phyloP scores from a whole-genome alignment of 2,113 vertebrate genomes.

The Noturus placidus region DNA sequence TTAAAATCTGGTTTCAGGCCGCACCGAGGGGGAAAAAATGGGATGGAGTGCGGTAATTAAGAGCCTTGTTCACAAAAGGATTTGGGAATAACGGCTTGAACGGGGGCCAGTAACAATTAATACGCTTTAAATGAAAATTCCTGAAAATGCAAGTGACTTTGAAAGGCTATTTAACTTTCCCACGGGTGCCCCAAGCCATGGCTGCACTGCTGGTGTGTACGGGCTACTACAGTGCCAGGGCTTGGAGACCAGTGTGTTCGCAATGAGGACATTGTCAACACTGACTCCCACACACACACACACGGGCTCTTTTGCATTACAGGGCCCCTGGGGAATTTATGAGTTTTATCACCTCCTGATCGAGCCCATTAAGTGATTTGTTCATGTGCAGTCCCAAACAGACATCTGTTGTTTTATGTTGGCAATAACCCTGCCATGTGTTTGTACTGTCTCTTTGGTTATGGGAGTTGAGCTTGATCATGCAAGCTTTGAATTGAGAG shows the following conservation, averaged over 20 bases:
- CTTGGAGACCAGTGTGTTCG: constrained; percentile 82
- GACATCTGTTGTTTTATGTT: constrained; percentile 99
- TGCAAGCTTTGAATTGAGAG: constrained; percentile 85
- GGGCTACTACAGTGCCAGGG: constrained; percentile 49
- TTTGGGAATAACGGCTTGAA: constrained; percentile 68
- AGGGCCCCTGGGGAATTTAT: constrained; percentile 99
- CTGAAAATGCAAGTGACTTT: constrained; percentile 64
- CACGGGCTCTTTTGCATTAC: constrained; percentile 94
- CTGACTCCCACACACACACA: constrained; percentile 67
- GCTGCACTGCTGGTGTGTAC: constrained; percentile 67
- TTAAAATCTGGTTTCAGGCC: constrained; percentile 66
- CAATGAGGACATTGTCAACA: constrained; percentile 99
- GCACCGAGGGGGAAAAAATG: constrained; percentile 46
- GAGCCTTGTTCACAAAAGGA: constrained; percentile 73
- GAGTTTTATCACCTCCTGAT: constrained; percentile 98
- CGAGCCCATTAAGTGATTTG: constrained; percentile 99
- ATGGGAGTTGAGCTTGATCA: constrained; percentile 89
- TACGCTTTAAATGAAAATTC: constrained; percentile 82
- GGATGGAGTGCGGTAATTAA: constrained; percentile 70
- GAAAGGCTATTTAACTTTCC: constrained; percentile 98
- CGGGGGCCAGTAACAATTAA: constrained; percentile 77
- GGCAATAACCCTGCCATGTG: constrained; percentile 84
- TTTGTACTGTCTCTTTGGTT: constrained; percentile 97
- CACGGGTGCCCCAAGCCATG: constrained; percentile 81
- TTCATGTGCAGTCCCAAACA: constrained; percentile 84